phyloP scores from a whole-genome alignment of 2,113 vertebrate species.

The Strix aluco region DNA sequence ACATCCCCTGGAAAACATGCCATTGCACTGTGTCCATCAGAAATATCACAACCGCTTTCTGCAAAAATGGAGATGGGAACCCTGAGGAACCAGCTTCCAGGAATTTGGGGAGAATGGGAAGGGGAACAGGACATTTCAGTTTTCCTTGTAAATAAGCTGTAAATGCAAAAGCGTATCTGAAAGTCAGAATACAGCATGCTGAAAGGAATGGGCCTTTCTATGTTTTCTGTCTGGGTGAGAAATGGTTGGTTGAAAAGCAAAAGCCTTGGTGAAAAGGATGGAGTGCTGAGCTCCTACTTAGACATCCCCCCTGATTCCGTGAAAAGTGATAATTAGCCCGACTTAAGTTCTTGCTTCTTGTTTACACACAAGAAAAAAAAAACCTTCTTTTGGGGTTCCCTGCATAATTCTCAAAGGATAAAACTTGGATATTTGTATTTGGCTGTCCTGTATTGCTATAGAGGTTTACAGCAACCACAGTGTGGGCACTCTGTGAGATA shows the following conservation, averaged over 20 bases:
- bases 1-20: background rate
- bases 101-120: background rate
- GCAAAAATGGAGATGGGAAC: background rate
- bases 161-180: background rate
- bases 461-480: background rate
- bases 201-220: background rate
- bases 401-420: background rate
- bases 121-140: background rate
- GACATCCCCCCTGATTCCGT: no score
- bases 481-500: background rate
- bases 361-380: background rate
- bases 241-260: background rate
- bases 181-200: background rate
- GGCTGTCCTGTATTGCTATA: background rate
- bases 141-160: background rate
- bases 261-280: background rate
- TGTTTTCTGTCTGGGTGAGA: background rate
- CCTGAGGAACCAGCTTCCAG: background rate
- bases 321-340: background rate
- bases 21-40: background rate
- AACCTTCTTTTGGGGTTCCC: background rate
- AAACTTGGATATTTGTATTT: background rate
- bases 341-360: background rate
- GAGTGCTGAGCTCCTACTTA: background rate
- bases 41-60: background rate